These are phyloP conservation scores for Norana najaformis DNA, from an alignment of 2,888 invertebrate genomes.

Conservation along the genomic window DNA sequence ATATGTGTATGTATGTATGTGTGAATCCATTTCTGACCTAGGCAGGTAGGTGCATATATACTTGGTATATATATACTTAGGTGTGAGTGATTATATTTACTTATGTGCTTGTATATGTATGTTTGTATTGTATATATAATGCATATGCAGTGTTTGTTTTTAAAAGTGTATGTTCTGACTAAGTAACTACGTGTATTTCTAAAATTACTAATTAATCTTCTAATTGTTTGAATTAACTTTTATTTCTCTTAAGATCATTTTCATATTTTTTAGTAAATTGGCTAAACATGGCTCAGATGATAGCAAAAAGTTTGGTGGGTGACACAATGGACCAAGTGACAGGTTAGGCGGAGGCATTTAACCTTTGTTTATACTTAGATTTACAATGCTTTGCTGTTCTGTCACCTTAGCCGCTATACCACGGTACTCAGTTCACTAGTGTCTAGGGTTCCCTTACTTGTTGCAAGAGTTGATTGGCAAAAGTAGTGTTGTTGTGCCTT, in stretches of 20 bases:
- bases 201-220: neutral
- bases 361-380: neutral
- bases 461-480: neutral
- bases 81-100: neutral
- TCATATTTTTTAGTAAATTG: neutral
- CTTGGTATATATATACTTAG: neutral
- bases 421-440: neutral
- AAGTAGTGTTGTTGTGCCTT: neutral
- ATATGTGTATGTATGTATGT: neutral
- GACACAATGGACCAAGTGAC: constrained; percentile 21
- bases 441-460: neutral
- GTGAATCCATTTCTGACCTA: too few relatives aligned
- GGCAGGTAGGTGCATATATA: neutral
- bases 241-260: too few relatives aligned
- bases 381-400: neutral
- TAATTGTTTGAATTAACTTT: too few relatives aligned
- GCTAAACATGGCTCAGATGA: constrained; percentile 19
- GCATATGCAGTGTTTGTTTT: neutral
- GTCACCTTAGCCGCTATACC: neutral
- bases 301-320: constrained; percentile 24
- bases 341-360: neutral
- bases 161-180: neutral
- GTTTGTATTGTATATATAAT: neutral
- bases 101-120: neutral
- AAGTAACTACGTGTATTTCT: neutral